Base-by-base conservation (phyloP, 2,113 vertebrate genomes). In the Phainopepla nitens region DNA sequence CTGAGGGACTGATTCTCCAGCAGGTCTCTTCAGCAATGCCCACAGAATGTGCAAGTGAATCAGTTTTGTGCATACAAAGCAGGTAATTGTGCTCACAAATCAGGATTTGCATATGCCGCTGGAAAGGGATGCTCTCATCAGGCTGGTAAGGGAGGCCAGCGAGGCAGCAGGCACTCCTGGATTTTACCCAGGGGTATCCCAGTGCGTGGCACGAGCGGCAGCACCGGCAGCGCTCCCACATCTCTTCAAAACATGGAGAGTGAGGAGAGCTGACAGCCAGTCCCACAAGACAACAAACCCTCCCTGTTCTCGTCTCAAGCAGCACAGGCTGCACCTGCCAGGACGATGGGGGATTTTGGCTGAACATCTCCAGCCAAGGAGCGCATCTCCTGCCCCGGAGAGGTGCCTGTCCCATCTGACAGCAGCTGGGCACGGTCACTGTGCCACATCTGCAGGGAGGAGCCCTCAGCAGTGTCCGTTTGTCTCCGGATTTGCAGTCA, bases 1-100 rank as follows among this genome's bases (percentile, higher is more conserved):
- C 92, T 92, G 51, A 81, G 94, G 93, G 95, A 96, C 89, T 61
- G 76, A 95, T 97, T 96, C 96, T 96, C 92, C 93, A 95, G 96
- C 96, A 96, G 94, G 94, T 86, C 96, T 96, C 93, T 90, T 89
- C 89, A 94, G 92, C 13, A 22, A 81, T 96, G 94, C 96, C 90
- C 86, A 41, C 88, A 47, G 95, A 95, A 96, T 95, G 88, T 82
- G 80, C 76, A 83, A 96, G 82, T 87, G 92, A 93, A 90, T 92
- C 31, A 22, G 82, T 78, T 96, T 90, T 87, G 87, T 93, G 96
- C 95, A 96, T 96, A 96, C 95, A 96, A 95, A 97, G 92, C 92
- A 96, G 88, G 92, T 87, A 92, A 94, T 89, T 94, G 94, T 89
- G 82, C 86, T 94, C 96, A 92, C 93, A 92, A 95, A 96, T 93